Base-by-base conservation (phyloP, 2,113 vertebrate species). In the Hyperopisus bebe region DNA sequence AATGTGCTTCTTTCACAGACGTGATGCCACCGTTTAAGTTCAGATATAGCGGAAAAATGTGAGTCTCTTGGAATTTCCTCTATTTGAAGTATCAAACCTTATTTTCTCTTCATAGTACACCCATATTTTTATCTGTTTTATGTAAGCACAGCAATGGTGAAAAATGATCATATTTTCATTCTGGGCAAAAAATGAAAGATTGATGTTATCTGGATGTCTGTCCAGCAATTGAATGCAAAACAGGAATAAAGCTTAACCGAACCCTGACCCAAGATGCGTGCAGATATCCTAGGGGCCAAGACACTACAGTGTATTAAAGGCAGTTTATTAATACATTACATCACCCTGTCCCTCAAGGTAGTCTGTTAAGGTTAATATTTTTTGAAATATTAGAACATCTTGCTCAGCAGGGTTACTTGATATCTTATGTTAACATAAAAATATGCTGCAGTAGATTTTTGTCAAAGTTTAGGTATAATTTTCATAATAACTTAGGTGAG, bases 301-400 rank as follows among this genome's bases (percentile, higher is more conserved):
- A 90, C 89, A 58, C 92, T 91, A 90, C 90, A 90, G 93, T 90
- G 92, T 93, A 94, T 94, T 94, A 94, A 91, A 92, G 92, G 91
- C 90, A 89, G 92, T 91, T 95, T 95, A 95, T 95, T 95, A 95
- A 95, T 95, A 93, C 94, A 94, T 96, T 96, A 95, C 94, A 95
- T 95, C 94, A 94, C 90, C 91, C 91, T 80, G 87, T 88, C 91
- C 94, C 94, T 77, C 91, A 88, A 94, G 94, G 93, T 92, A 89
- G 89, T 91, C 90, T 2, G 89, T 93, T 92, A 92, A 90, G 91
- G 87, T 93, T 94, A 92, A 93, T 95, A 90, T 93, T 93, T 94
- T 93, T 80, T 93, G 90, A 93, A 93, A 94, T 93, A 93, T 93
- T 91, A 91, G 92, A 92, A 94, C 48, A 90, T 80, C 90, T 44